These are phyloP conservation scores for Parasteatoda tepidariorum DNA, from an alignment of 1,140 invertebrate species.

Conservation along the genomic window DNA sequence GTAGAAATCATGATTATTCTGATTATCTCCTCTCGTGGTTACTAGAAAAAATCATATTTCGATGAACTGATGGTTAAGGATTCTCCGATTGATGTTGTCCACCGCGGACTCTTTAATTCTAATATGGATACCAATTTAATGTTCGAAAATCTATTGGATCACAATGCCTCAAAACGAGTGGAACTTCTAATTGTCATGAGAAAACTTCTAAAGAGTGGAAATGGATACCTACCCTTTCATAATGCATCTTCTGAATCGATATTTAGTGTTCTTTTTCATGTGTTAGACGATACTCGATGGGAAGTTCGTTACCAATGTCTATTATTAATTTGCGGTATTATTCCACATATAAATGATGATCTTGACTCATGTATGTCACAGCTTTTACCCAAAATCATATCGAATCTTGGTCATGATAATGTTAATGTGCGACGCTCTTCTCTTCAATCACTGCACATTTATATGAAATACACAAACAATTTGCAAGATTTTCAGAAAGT, in stretches of 20 bases:
- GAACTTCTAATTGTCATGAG: conserved; percentile 50
- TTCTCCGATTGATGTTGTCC: conserved; percentile 18
- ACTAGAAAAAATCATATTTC: background rate
- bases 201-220: conserved; percentile 29
- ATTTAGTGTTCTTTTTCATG: conserved; percentile 48
- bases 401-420: conserved; percentile 61
- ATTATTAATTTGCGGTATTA: conserved; percentile 39
- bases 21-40: background rate
- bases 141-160: conserved; percentile 53
- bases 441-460: conserved; percentile 61
- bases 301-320: conserved; percentile 61
- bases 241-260: conserved; percentile 9
- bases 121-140: conserved; percentile 54
- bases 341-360: conserved; percentile 40
- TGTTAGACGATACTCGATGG: conserved; percentile 57
- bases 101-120: conserved; percentile 21
- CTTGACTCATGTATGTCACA: conserved; percentile 47
- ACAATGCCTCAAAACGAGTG: conserved; percentile 54
- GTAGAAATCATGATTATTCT: background rate
- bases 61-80: conserved; percentile 38
- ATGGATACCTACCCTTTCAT: conserved; percentile 28
- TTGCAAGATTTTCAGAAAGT: conserved; percentile 60
- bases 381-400: conserved; percentile 41
- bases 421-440: conserved; percentile 50
- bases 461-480: conserved; percentile 63